phyloP scores from a whole-genome alignment of 2,113 vertebrate species.

The Ochotona curzoniae region DNA sequence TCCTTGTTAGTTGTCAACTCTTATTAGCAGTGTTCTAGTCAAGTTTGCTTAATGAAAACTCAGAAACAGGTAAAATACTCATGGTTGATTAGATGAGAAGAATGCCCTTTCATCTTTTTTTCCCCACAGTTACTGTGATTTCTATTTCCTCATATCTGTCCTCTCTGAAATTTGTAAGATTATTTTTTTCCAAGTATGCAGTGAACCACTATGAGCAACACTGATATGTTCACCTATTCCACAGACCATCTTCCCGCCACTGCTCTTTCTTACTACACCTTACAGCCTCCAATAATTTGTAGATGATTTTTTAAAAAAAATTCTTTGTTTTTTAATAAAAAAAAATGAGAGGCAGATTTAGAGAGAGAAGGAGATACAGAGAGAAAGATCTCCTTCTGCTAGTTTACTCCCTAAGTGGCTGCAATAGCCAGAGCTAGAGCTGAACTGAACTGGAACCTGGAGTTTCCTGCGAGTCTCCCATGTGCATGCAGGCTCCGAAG shows the following conservation, averaged over 20 bases:
- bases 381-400: too few relatives aligned
- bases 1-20: neutral
- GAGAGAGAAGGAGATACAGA: too few relatives aligned
- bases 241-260: neutral
- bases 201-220: neutral
- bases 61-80: neutral
- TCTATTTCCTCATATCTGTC: neutral
- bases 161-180: neutral
- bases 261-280: rapidly evolving
- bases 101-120: neutral
- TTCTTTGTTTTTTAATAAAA: too few relatives aligned
- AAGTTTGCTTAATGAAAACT: neutral
- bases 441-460: too few relatives aligned
- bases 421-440: too few relatives aligned
- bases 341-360: too few relatives aligned
- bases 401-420: too few relatives aligned
- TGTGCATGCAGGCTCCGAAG: too few relatives aligned
- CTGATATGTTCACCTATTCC: neutral
- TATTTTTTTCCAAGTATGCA: neutral
- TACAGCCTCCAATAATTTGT: too few relatives aligned
- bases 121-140: neutral
- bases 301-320: too few relatives aligned
- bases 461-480: too few relatives aligned
- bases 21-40: neutral
- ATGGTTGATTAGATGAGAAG: neutral